phyloP scores from a whole-genome alignment of 2,888 invertebrate genomes.

The Drosophila imparisetae region DNA sequence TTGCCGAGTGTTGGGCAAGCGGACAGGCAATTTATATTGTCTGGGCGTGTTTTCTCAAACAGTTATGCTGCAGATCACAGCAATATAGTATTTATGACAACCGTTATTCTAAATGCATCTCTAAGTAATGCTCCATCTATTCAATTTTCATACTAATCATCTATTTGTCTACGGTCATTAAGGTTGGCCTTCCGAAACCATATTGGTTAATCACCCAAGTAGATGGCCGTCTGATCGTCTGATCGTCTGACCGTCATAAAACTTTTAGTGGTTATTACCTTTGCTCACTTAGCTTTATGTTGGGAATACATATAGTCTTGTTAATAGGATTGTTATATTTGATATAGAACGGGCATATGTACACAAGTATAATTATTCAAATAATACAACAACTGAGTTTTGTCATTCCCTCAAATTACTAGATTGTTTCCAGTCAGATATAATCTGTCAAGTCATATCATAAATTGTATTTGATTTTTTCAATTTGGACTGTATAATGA shows the following conservation, averaged over 20 bases:
- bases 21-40: slow-evolving; percentile 8
- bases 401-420: background rate
- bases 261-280: background rate
- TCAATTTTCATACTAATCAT: background rate
- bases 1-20: slow-evolving; percentile 33
- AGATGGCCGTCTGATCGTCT: background rate
- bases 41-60: background rate
- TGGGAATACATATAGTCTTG: background rate
- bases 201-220: background rate
- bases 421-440: slow-evolving; percentile 5
- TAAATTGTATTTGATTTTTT: slow-evolving; percentile 7
- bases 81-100: background rate
- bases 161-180: background rate
- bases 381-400: background rate
- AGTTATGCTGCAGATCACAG: background rate
- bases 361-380: background rate
- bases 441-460: slow-evolving; percentile 22
- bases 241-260: background rate
- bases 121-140: background rate
- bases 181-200: background rate
- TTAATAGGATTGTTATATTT: background rate
- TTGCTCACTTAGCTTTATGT: background rate
- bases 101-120: background rate
- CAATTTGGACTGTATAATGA: background rate
- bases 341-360: background rate